Conservation (phyloP, 1,140 invertebrate genomes). For the Camponotus pennsylvanicus region DNA sequence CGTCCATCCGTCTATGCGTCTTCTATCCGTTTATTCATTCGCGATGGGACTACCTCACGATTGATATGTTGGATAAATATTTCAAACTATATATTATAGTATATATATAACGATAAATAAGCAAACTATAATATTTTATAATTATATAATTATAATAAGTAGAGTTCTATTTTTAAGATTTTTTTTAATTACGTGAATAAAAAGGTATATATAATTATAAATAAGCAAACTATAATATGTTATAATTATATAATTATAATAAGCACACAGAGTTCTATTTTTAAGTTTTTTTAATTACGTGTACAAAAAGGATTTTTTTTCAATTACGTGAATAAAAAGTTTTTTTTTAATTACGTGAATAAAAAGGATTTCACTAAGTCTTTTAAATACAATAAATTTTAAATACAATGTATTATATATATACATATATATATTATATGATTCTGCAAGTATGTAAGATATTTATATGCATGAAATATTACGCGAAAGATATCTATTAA, state of each 20-base stretch:
- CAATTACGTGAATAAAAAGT: not conserved
- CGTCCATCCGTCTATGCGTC: conserved; percentile 42
- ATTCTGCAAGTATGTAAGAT: not conserved
- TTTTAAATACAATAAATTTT: too few relatives aligned
- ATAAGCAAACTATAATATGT: too few relatives aligned
- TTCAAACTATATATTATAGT: not conserved
- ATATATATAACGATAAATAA: too few relatives aligned
- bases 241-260: not conserved
- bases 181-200: not conserved
- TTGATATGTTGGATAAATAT: conserved; percentile 15
- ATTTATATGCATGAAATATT: not conserved
- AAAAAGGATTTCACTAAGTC: not conserved
- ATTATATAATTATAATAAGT: not conserved
- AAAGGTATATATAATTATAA: too few relatives aligned
- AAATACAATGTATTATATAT: not conserved
- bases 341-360: too few relatives aligned
- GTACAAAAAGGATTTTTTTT: too few relatives aligned
- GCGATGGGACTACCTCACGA: conserved; percentile 1
- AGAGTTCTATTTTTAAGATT: too few relatives aligned
- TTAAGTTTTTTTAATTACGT: too few relatives aligned
- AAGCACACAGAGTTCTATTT: too few relatives aligned
- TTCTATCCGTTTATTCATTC: conserved; percentile 30
- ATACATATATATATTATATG: not conserved
- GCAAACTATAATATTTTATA: too few relatives aligned
- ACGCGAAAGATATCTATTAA: not conserved